A percentile compares a stretch with the other conserved stretches of the same genome.
phyloP scores from a whole-genome alignment of 2,113 vertebrate genomes.

The Mionectes macconnelli region DNA sequence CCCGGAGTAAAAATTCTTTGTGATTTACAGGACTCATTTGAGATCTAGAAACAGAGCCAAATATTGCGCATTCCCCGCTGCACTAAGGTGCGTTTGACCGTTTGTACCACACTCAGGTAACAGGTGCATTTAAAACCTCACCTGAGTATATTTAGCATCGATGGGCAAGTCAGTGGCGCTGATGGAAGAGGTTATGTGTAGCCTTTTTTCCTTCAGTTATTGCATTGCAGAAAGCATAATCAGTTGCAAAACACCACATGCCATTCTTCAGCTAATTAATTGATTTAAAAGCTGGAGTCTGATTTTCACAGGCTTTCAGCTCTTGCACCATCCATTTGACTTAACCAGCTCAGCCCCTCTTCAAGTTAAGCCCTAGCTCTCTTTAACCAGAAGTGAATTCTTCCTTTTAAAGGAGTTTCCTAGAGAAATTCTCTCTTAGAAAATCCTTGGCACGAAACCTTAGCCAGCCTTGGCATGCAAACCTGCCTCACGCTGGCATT shows the following conservation, averaged over 20 bases:
- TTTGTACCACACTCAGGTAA: background rate
- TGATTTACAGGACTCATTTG: background rate
- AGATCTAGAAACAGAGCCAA: background rate
- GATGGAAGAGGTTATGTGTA: background rate
- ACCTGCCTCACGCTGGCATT: constrained; percentile 79
- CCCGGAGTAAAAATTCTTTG: background rate
- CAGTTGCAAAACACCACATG: constrained; percentile 23
- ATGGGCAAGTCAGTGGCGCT: background rate
- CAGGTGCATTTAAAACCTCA: constrained; percentile 4
- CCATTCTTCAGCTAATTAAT: constrained; percentile 38
- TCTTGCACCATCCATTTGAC: constrained; percentile 47
- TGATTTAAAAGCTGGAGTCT: constrained; percentile 42
- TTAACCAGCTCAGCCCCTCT: constrained; percentile 60
- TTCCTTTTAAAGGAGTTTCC: constrained; percentile 78
- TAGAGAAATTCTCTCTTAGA: constrained; percentile 82
- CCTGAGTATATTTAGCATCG: background rate
- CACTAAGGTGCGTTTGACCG: background rate
- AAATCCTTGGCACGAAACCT: constrained; percentile 79
- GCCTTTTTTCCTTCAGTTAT: background rate
- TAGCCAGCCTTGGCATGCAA: constrained; percentile 79
- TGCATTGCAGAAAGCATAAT: constrained; percentile 14
- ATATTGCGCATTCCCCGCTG: background rate
- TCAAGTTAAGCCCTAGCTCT: constrained; percentile 20
- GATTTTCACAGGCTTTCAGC: constrained; percentile 50
- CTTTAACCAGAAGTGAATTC: constrained; percentile 55